phyloP scores from a whole-genome alignment of 2,888 invertebrate genomes.

The Mesoligia furuncula region DNA sequence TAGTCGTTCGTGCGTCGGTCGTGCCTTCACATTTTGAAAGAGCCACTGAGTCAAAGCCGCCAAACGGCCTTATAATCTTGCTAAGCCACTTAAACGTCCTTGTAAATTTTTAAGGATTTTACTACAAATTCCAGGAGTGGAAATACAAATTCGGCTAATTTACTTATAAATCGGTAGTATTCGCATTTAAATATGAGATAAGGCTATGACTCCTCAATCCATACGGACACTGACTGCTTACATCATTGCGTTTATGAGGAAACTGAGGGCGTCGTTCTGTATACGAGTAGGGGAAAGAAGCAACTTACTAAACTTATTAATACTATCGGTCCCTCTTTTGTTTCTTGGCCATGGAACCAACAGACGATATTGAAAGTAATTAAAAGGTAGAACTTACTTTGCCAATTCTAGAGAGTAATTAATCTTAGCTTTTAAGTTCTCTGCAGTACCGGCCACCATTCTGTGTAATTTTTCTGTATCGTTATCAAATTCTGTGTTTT shows the following conservation, averaged over 20 bases:
- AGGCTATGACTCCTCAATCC: neutral
- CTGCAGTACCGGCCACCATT: slow-evolving; percentile 78
- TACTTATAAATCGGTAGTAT: neutral
- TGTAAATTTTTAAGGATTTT: neutral
- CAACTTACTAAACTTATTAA: neutral
- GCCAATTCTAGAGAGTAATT: slow-evolving; percentile 78
- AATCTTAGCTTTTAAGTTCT: slow-evolving; percentile 82
- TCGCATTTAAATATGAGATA: neutral
- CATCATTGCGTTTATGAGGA: neutral
- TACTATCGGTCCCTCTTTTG: neutral
- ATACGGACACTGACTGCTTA: neutral
- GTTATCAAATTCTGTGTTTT: slow-evolving; percentile 79
- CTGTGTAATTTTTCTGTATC: slow-evolving; percentile 82
- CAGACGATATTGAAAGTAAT: neutral
- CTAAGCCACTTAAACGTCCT: neutral
- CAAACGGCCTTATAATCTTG: neutral
- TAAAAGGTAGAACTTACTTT: slow-evolving; percentile 72
- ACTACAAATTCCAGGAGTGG: no score
- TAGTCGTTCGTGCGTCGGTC: no score
- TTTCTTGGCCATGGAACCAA: neutral
- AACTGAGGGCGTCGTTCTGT: neutral
- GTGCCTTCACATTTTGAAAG: neutral
- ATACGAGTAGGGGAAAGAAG: neutral
- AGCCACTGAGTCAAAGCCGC: neutral
- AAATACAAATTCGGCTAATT: neutral